A percentile compares a stretch with the other conserved stretches of the same genome.
These are phyloP conservation scores for Drosophila lini DNA, from an alignment of 1,140 invertebrate species.

Conservation along the genomic window DNA sequence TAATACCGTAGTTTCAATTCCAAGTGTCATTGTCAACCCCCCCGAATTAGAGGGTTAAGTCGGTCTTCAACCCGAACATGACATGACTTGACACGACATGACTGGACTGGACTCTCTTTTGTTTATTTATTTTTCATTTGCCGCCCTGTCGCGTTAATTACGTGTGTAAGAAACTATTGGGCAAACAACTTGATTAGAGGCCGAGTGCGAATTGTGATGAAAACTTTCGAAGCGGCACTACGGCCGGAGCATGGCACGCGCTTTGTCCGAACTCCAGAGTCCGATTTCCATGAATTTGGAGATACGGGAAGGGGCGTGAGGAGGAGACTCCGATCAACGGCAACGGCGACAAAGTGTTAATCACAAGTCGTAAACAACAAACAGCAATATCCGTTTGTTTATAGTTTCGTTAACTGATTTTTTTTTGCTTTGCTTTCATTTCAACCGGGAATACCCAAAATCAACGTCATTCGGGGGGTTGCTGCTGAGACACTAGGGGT, in stretches of 20 bases:
- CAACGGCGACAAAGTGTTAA: slow-evolving; percentile 55
- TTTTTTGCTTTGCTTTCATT: slow-evolving; percentile 5
- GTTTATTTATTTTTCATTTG: slow-evolving; percentile 27
- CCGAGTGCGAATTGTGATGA: slow-evolving; percentile 57
- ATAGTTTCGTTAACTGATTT: slow-evolving; percentile 62
- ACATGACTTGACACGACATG: too few species aligned
- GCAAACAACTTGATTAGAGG: slow-evolving; percentile 76
- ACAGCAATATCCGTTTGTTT: slow-evolving; percentile 62
- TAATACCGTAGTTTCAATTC: not conserved
- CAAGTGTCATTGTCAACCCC: not conserved
- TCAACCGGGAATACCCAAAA: slow-evolving; percentile 36
- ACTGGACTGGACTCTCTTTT: not conserved
- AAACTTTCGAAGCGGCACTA: slow-evolving; percentile 22
- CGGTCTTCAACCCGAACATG: slow-evolving; percentile 34
- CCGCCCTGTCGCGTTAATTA: slow-evolving; percentile 58
- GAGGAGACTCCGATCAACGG: slow-evolving; percentile 14
- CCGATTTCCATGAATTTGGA: slow-evolving; percentile 51
- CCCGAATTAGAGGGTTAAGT: slow-evolving; percentile 1
- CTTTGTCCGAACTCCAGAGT: slow-evolving; percentile 44
- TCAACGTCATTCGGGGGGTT: slow-evolving; percentile 25
- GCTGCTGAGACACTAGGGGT: not conserved
- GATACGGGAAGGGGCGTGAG: not conserved
- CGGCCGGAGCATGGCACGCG: slow-evolving; percentile 60
- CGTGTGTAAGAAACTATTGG: slow-evolving; percentile 71
- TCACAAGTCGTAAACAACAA: slow-evolving; percentile 67